Percentiles rank a stretch among this genome's conserved stretches.
These are phyloP conservation scores for Phocoena phocoena DNA, from an alignment of 2,113 vertebrate species.

Conservation along the genomic window DNA sequence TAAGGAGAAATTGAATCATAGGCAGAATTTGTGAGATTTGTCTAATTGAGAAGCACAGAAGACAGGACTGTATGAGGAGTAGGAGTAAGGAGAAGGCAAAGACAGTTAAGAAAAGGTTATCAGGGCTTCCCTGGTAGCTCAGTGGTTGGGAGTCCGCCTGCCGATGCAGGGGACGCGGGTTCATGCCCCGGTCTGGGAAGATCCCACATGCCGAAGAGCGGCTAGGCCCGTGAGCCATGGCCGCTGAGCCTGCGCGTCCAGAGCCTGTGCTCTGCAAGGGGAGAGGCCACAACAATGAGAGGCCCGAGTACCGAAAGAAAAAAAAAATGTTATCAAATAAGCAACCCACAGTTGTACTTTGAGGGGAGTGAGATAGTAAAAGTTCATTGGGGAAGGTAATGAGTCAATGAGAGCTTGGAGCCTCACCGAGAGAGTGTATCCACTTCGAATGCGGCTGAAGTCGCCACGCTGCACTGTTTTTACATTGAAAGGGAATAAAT, in stretches of 20 bases:
- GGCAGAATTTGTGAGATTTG: not conserved
- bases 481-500: not conserved
- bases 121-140: not conserved
- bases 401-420: not conserved
- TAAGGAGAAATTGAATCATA: not conserved
- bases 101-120: not conserved
- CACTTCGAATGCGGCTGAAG: not conserved
- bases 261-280: no score
- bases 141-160: no score
- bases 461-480: not conserved
- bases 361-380: not conserved
- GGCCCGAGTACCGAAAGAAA: no score
- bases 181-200: no score
- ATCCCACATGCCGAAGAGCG: no score
- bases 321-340: not conserved
- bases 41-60: not conserved
- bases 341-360: not conserved
- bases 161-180: accelerated
- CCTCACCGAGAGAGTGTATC: not conserved
- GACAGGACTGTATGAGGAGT: not conserved
- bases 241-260: no score
- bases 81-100: not conserved
- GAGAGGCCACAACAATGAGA: no score
- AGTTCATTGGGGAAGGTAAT: not conserved
- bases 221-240: no score